Conservation (phyloP, 2,113 vertebrate species). For the Notarius lentiginosus region DNA sequence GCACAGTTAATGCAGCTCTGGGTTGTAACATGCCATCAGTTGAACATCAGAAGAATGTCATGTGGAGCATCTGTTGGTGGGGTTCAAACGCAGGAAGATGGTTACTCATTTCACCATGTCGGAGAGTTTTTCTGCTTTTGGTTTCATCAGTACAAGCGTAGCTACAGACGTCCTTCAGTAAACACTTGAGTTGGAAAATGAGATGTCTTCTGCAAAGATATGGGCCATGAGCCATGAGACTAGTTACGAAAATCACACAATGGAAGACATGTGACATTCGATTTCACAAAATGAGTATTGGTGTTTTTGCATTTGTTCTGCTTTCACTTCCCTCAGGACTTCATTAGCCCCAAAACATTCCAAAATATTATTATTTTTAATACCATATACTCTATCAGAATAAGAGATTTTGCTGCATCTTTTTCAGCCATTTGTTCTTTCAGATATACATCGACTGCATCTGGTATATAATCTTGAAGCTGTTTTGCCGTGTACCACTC, state of each 20-base stretch:
- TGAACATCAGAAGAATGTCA: neutral
- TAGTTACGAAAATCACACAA: neutral
- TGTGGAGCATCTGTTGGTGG: neutral
- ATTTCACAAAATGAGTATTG: neutral
- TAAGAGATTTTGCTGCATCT: neutral
- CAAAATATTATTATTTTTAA: neutral
- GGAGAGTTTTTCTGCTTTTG: neutral
- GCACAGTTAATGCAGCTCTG: neutral
- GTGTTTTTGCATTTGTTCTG: neutral
- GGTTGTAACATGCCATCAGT: neutral
- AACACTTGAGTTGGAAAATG: neutral
- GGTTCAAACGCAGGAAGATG: neutral
- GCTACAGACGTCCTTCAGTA: neutral
- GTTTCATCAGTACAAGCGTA: neutral
- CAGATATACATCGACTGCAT: neutral
- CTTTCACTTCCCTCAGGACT: neutral
- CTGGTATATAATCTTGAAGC: neutral
- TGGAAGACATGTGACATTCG: neutral
- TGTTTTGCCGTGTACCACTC: neutral
- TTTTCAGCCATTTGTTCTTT: neutral
- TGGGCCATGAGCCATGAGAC: neutral
- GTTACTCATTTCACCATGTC: neutral
- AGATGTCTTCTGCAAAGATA: neutral
- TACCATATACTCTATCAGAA: no score
- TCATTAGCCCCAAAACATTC: neutral